Evolutionary conservation across 2,797 vertebrate species (phyloP), one percentile per base, ranked within the genome.

Genomic region (Clarias fuscus): DNA sequence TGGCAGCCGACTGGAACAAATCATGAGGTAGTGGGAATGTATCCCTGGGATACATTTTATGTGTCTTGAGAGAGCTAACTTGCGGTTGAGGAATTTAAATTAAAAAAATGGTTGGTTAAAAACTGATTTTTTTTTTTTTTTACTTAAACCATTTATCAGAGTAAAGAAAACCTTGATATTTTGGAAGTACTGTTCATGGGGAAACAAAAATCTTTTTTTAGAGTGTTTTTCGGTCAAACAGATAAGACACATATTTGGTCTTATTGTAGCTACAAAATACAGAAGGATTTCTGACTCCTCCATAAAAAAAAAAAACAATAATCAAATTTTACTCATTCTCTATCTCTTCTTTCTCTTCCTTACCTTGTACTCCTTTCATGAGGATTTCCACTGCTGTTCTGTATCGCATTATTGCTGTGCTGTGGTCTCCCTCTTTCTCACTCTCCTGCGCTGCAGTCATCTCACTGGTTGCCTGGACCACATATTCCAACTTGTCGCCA

Each of bases 301-400:
- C 11, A 17, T 30, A 30, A 27, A 77, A 30, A 37, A 37, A 4
- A 33, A 65, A 73, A n/a, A 11, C 6, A 56, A 73, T 24, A 4
- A 77, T 58, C 53, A 77, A 58, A 56, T 59, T 1, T 27, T 27
- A 48, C 22, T 73, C 37, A 71, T 75, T 53, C 30, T 79, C 33
- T n/a, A 1, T 6, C 43, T 24, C 13, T 68, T 53, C 18, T 53
- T 37, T 64, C 27, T 62, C 7, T 48, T 58, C 13, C 8, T 84
- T 86, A 97, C 97, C 95, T 83, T 96, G 93, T 0, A 95, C 94
- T 82, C 97, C 97, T 81, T 94, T 96, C 85, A 98, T 96, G 84
- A 98, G 92, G 80, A 96, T 90, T 33, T 97, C 96, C 64, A 97
- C 97, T 0, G 96, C 97, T 0, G 93, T 92, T 90, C 95, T 93